Evolutionary conservation across 35 echinoderm and acorn worm genomes (phyloP).

Genomic region (Lytechinus variegatus): DNA sequence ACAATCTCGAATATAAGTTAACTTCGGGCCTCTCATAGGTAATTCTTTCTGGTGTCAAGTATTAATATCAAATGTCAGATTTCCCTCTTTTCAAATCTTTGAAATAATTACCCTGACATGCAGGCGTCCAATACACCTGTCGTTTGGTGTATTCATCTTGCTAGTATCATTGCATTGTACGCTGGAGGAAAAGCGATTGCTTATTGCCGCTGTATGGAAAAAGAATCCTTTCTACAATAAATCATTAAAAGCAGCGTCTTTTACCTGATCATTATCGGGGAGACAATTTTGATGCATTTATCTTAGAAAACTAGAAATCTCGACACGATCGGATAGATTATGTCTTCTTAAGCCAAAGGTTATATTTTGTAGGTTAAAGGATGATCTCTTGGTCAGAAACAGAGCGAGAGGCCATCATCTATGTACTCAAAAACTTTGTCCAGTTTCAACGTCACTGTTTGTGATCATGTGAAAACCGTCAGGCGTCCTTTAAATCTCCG

Average conservation of each 20-base stretch:
- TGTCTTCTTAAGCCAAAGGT: too few species aligned
- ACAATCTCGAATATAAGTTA: background rate
- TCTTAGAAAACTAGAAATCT: background rate
- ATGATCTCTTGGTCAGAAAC: too few species aligned
- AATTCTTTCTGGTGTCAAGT: background rate
- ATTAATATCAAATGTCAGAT: background rate
- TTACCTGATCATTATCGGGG: background rate
- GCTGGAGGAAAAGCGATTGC: constrained; percentile 8
- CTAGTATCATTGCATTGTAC: background rate
- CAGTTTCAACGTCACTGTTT: background rate
- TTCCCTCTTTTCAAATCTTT: background rate
- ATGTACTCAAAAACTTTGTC: too few species aligned
- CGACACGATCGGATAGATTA: background rate
- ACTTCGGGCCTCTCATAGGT: background rate
- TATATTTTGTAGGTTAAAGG: too few species aligned
- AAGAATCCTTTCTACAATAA: background rate
- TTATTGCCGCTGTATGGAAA: background rate
- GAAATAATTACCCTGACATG: background rate
- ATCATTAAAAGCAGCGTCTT: constrained; percentile 5
- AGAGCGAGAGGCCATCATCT: too few species aligned
- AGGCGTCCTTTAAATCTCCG: constrained; percentile 10
- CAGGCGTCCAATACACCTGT: background rate
- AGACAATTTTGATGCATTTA: background rate
- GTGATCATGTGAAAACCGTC: background rate
- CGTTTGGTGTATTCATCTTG: background rate